phyloP scores from a whole-genome alignment of 2,888 invertebrate genomes.

The Acrobasis repandana region DNA sequence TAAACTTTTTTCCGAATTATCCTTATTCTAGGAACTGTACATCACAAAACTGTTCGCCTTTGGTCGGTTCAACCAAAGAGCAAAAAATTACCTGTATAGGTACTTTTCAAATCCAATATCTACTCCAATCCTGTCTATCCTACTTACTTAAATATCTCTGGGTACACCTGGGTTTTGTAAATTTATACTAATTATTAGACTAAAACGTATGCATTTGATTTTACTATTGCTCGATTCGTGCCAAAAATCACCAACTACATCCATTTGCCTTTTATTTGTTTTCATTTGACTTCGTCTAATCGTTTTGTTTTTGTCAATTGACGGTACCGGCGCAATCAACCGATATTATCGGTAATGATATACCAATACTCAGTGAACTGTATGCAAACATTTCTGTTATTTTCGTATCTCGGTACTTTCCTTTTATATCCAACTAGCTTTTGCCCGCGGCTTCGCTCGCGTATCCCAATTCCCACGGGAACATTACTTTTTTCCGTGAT shows the following conservation, averaged over 20 bases:
- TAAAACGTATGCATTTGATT: constrained; percentile 31
- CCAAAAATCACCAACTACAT: constrained; percentile 31
- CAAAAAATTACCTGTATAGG: too few species aligned
- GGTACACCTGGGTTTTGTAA: too few species aligned
- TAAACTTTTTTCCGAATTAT: too few species aligned
- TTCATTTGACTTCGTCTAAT: constrained; percentile 19
- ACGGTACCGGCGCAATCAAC: constrained; percentile 6
- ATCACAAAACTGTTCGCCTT: too few species aligned
- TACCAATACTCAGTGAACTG: neutral
- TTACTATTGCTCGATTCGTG: constrained; percentile 30
- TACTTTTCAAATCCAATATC: too few species aligned
- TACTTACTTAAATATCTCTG: too few species aligned
- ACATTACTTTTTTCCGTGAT: too few species aligned
- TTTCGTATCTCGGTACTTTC: neutral
- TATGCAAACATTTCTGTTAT: neutral
- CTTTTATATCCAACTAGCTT: neutral
- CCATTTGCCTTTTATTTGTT: constrained; percentile 19
- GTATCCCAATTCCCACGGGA: too few species aligned
- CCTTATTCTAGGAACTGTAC: too few species aligned
- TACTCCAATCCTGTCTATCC: too few species aligned
- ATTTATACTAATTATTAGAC: neutral
- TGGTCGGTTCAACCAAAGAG: too few species aligned
- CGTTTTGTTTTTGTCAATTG: constrained; percentile 14
- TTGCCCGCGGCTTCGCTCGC: too few species aligned
- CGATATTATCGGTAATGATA: constrained; percentile 16